phyloP scores from a whole-genome alignment of 2,113 vertebrate species.

The Rynchops niger region DNA sequence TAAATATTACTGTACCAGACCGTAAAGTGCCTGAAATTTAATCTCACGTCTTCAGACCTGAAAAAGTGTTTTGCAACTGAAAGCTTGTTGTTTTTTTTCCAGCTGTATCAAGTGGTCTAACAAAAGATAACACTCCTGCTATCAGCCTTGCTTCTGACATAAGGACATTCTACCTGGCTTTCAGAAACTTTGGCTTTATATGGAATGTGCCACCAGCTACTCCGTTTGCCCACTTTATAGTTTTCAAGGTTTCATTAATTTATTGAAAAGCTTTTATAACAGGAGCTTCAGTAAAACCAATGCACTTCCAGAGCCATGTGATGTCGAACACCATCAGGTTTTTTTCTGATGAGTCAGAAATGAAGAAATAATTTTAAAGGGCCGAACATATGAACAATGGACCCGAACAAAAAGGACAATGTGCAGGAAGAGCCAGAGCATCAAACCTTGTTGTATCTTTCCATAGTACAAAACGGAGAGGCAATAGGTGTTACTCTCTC shows the following conservation, averaged over 20 bases:
- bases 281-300: conserved; percentile 26
- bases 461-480: not conserved
- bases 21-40: conserved; percentile 26
- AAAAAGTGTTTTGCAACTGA: not conserved
- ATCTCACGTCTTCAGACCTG: conserved; percentile 6
- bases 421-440: not conserved
- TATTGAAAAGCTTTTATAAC: conserved; percentile 23
- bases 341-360: not conserved
- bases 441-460: not conserved
- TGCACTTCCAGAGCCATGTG: not conserved
- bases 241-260: conserved; percentile 29
- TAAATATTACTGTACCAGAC: conserved; percentile 6
- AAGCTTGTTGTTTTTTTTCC: not conserved
- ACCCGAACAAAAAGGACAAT: not conserved
- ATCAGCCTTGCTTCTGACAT: not conserved
- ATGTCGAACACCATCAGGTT: not conserved
- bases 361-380: not conserved
- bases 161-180: not conserved
- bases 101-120: not conserved
- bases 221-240: not conserved
- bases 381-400: not conserved
- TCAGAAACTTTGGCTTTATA: not conserved
- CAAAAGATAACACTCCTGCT: not conserved
- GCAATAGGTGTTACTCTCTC: not conserved
- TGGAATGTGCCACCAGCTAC: not conserved